phyloP scores from a whole-genome alignment of 1,140 invertebrate species.

The Grapholita molesta region DNA sequence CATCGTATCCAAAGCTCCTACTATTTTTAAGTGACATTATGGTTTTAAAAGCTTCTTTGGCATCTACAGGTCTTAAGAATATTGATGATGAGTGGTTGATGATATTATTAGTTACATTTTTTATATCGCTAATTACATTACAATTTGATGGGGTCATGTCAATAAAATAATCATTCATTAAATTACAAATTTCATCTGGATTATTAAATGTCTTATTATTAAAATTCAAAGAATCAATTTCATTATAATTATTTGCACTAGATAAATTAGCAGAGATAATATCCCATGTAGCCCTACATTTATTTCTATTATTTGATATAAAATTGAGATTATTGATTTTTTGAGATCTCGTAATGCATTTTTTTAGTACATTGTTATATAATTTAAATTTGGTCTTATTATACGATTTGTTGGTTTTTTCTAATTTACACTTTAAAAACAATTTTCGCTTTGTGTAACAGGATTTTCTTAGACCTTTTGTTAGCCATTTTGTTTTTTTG shows the following conservation, averaged over 20 bases:
- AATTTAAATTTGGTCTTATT: not conserved
- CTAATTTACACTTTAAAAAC: not conserved
- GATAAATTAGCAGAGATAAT: not conserved
- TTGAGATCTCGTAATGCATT: slow-evolving; percentile 2
- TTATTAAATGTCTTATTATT: slow-evolving; percentile 4
- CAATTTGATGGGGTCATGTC: not conserved
- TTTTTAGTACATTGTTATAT: slow-evolving; percentile 15
- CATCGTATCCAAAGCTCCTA: not conserved
- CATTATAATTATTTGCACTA: not conserved
- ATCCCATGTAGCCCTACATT: slow-evolving; percentile 13
- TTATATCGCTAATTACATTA: not conserved
- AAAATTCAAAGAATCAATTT: slow-evolving; percentile 3
- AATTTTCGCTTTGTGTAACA: not conserved
- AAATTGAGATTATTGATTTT: no score
- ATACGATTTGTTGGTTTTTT: not conserved
- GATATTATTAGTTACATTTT: not conserved
- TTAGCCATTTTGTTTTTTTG: no score
- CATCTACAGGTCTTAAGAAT: not conserved
- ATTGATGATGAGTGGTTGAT: not conserved
- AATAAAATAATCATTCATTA: slow-evolving; percentile 16
- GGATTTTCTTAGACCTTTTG: slow-evolving; percentile 1
- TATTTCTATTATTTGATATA: slow-evolving; percentile 16
- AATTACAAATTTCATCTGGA: slow-evolving; percentile 11
- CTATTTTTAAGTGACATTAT: slow-evolving; percentile 4
- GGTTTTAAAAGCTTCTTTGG: not conserved